Conservation (phyloP, 2,113 vertebrate species). For the Columbina picui region DNA sequence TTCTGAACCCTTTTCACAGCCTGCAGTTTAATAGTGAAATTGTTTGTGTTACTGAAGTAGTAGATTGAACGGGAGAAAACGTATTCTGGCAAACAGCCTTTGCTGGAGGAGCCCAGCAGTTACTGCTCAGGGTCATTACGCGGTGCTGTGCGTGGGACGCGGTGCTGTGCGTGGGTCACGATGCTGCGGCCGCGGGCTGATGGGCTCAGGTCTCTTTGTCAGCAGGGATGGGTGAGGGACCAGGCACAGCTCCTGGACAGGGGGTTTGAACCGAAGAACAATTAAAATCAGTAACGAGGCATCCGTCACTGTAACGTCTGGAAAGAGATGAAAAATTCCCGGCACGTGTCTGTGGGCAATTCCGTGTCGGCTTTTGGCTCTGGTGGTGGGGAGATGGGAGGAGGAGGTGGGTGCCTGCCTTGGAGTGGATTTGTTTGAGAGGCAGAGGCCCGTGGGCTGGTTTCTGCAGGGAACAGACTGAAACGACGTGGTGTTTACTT, state of each 20-base stretch:
- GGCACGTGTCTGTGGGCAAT: accelerated
- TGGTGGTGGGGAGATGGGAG: neutral
- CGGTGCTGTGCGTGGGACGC: neutral
- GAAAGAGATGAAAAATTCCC: accelerated
- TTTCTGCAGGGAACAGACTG: neutral
- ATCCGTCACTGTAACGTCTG: accelerated
- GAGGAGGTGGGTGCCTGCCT: neutral
- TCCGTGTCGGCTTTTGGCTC: neutral
- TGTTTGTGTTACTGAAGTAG: neutral
- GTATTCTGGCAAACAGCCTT: neutral
- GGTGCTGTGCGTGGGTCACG: accelerated
- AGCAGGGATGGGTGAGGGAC: neutral
- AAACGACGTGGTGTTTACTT: accelerated
- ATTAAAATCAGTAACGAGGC: too few relatives aligned
- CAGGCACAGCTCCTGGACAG: accelerated
- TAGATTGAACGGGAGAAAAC: neutral
- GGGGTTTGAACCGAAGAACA: too few relatives aligned
- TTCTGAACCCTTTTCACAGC: neutral
- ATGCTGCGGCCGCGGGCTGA: neutral
- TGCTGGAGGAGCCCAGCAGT: too few relatives aligned
- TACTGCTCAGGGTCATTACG: accelerated
- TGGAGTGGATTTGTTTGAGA: neutral
- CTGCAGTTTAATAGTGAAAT: neutral
- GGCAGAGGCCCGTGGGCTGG: neutral
- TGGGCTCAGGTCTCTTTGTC: accelerated